Conservation (phyloP, 2,113 vertebrate genomes). For the Hemicordylus capensis region DNA sequence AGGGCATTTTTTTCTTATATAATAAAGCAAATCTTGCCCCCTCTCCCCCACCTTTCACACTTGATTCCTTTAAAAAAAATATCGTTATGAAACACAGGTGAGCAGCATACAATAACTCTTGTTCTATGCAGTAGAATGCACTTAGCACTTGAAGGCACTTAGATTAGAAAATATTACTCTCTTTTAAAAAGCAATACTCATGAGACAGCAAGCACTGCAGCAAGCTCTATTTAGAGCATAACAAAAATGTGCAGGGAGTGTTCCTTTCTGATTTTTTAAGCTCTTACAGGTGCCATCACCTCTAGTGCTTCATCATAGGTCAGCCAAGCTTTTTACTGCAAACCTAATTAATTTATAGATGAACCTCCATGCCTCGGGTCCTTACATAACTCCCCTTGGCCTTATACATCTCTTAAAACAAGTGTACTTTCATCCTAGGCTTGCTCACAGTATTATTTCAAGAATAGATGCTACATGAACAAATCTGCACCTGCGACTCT, state of each 20-base stretch:
- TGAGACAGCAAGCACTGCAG: neutral
- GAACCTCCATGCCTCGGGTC: neutral
- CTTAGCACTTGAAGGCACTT: neutral
- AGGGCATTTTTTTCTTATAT: neutral
- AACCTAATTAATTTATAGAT: slow-evolving; percentile 8
- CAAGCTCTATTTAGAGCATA: too few relatives aligned
- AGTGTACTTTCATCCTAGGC: neutral
- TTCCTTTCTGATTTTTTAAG: neutral
- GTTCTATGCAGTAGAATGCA: neutral
- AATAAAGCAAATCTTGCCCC: neutral
- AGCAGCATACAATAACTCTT: neutral
- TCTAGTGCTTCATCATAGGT: neutral
- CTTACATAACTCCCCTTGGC: neutral
- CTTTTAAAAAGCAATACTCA: neutral
- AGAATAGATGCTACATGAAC: neutral
- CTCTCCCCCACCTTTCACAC: neutral
- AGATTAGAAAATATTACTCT: neutral
- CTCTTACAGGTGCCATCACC: neutral
- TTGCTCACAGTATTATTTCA: neutral
- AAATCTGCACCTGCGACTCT: neutral
- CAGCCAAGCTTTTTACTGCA: neutral
- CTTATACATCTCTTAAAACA: neutral
- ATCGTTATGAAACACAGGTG: slow-evolving; percentile 4
- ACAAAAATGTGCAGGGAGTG: neutral
- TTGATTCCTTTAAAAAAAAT: neutral